Percentiles rank a stretch among this genome's conserved stretches.
Conservation (phyloP, 2,113 vertebrate species). For the Noturus placidus region DNA sequence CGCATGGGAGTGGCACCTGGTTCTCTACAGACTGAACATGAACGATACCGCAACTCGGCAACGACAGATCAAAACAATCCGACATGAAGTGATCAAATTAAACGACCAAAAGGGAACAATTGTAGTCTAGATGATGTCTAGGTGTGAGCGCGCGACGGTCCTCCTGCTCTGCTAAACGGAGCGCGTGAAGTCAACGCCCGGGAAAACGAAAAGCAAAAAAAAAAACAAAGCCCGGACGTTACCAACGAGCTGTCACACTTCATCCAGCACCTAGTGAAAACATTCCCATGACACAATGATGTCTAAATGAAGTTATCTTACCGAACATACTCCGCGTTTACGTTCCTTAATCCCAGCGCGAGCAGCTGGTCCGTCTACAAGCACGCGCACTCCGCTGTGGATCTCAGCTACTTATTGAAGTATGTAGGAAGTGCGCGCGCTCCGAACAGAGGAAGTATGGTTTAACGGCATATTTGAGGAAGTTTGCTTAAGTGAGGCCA, state of each 20-base stretch:
- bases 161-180: neutral
- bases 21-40: slow-evolving; percentile 16
- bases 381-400: slow-evolving; percentile 23
- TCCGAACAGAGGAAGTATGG: slow-evolving; percentile 52
- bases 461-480: slow-evolving; percentile 56
- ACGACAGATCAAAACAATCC: neutral
- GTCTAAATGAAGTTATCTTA: slow-evolving; percentile 23
- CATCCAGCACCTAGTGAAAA: neutral
- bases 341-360: slow-evolving; percentile 10
- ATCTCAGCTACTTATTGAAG: slow-evolving; percentile 21
- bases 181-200: slow-evolving; percentile 26
- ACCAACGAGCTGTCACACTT: neutral
- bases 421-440: slow-evolving; percentile 44
- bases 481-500: slow-evolving; percentile 50
- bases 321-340: slow-evolving; percentile 46
- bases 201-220: neutral
- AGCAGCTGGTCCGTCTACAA: slow-evolving; percentile 2
- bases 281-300: neutral
- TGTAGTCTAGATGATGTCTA: too few species aligned
- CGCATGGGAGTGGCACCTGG: slow-evolving; percentile 41
- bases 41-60: neutral
- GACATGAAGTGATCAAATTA: neutral
- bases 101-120: neutral
- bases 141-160: neutral
- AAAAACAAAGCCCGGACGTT: too few species aligned